Base-by-base conservation (phyloP, 1,140 invertebrate species). In the Popillia japonica region DNA sequence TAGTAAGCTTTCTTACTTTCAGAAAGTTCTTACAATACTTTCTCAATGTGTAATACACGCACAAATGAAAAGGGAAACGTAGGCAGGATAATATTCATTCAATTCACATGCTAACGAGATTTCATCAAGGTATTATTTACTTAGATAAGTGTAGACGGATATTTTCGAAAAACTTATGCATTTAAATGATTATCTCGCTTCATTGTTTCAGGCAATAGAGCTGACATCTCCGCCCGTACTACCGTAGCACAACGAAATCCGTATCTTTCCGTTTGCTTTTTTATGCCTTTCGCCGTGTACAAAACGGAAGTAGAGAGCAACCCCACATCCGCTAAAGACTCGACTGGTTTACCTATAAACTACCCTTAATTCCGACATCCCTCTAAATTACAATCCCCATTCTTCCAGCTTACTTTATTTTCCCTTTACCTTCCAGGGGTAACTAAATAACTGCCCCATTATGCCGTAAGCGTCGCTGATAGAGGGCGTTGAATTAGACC, bases 341-440 rank as follows among this genome's bases (percentile, higher is more conserved):
- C 82, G 82, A 74, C 82, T 84, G 86, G 86, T 87, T 86, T 86
- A 87, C 86, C 86, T 87, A 87, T 87, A 87, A 87, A 87, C 86
- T 87, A 86, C 86, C 86, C 86, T 86, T 87, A 87, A 87, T 87
- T 86, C 86, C 84, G 81, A 87, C 86, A 87, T 86, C 86, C 86
- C 85, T 87, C 86, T 87, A 87, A 87, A 87, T 87, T 87, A 86
- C 86, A 86, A 86, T 85, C 85, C 85, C 86, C 84, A 87, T 87
- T 87, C 86, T 86, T 86, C 84, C 83, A 84, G 84, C 84, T 86
- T 86, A 85, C 85, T 84, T 86, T 86, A 85, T 86, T 86, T 85
- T 85, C 79, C 82, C 85, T 84, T 85, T 40, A 84, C 83, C 84
- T 85, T 81, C 80, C 79, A 79, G 81, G 83, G 84, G 83, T 85